Percentiles rank a stretch among this genome's conserved stretches.
These are phyloP conservation scores for Amaurobius ferox DNA, from an alignment of 2,888 invertebrate genomes.

Conservation along the genomic window DNA sequence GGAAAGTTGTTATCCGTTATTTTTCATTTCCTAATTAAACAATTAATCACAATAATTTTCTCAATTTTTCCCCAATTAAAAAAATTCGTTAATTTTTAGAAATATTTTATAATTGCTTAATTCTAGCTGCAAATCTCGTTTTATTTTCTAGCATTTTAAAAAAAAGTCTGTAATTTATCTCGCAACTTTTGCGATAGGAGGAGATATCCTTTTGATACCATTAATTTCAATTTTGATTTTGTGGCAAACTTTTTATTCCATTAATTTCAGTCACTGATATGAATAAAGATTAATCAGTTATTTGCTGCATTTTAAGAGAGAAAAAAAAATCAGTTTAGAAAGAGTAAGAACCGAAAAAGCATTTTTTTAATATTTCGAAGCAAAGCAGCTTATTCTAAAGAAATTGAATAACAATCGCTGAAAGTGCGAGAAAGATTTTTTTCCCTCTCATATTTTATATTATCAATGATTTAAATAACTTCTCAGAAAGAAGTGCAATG, in stretches of 20 bases:
- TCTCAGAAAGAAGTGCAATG: no score
- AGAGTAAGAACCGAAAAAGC: neutral
- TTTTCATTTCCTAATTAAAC: neutral
- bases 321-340: neutral
- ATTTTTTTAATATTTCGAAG: neutral
- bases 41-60: neutral
- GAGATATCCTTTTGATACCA: neutral
- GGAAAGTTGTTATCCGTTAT: neutral
- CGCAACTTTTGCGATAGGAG: neutral
- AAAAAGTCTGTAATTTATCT: neutral
- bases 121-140: neutral
- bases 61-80: neutral
- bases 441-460: no score
- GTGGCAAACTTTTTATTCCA: neutral
- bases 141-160: neutral
- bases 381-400: no score
- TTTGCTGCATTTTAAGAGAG: neutral
- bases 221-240: constrained; percentile 8
- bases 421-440: no score
- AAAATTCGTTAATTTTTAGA: neutral
- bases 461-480: no score
- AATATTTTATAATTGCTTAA: constrained; percentile 8
- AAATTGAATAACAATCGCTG: no score
- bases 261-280: neutral
- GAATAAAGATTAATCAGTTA: constrained; percentile 4